A percentile compares a stretch with the other conserved stretches of the same genome.
Evolutionary conservation across 2,888 invertebrate species (phyloP).

Genomic region (Odontocolon sp.): DNA sequence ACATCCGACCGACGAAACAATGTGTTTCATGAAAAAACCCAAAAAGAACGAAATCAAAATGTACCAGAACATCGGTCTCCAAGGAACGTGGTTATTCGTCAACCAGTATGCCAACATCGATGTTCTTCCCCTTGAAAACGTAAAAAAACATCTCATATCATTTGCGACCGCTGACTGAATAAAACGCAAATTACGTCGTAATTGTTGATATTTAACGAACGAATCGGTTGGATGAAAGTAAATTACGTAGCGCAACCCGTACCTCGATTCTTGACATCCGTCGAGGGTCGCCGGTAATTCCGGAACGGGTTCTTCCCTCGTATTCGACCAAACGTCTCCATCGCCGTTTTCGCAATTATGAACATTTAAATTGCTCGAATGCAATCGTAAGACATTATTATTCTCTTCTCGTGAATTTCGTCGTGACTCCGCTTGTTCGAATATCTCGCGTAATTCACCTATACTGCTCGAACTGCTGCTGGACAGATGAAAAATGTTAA

Average conservation of each 20-base stretch:
- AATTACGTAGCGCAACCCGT: constrained; percentile 40
- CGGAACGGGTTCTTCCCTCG: constrained; percentile 63
- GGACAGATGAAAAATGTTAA: not conserved
- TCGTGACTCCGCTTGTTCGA: constrained; percentile 74
- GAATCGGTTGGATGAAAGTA: not conserved
- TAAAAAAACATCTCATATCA: not conserved
- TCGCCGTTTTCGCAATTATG: constrained; percentile 64
- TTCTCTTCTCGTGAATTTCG: constrained; percentile 75
- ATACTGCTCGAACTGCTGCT: constrained; percentile 73
- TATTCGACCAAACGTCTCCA: constrained; percentile 63
- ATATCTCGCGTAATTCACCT: constrained; percentile 74
- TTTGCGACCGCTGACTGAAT: not conserved
- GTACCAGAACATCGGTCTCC: constrained; percentile 69
- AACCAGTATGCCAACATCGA: constrained; percentile 49
- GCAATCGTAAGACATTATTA: constrained; percentile 69
- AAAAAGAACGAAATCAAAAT: constrained; percentile 70
- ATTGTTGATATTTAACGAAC: constrained; percentile 1
- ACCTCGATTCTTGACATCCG: constrained; percentile 45
- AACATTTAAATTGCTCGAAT: constrained; percentile 54
- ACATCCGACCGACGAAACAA: constrained; percentile 65
- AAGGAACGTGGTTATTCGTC: constrained; percentile 57
- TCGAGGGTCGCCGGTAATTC: constrained; percentile 59
- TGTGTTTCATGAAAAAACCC: constrained; percentile 72
- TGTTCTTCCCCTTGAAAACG: constrained; percentile 58
- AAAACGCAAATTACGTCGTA: not conserved